A percentile compares a stretch with the other conserved stretches of the same genome.
phyloP scores from a whole-genome alignment of 2,888 invertebrate species.

The Halictus quadricinctus region DNA sequence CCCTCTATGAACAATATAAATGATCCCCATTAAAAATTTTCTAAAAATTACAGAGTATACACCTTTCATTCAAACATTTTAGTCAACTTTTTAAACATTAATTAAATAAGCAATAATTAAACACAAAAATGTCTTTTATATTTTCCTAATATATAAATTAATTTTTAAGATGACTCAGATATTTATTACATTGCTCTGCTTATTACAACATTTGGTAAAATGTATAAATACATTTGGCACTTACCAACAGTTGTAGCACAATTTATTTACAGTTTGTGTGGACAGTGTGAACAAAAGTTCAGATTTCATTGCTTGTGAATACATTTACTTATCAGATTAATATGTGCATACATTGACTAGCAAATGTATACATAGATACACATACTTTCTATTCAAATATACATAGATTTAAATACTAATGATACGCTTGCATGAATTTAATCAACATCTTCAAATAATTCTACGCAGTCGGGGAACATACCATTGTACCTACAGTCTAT shows the following conservation, averaged over 20 bases:
- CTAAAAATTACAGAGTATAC: background rate
- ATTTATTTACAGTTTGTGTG: background rate
- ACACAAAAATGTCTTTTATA: background rate
- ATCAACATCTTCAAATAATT: background rate
- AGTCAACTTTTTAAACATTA: background rate
- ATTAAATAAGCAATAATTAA: background rate
- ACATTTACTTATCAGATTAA: background rate
- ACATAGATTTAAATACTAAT: background rate
- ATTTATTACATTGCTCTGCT: background rate
- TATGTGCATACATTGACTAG: conserved; percentile 1
- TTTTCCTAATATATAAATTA: background rate
- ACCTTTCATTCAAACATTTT: too few relatives aligned
- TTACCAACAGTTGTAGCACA: background rate
- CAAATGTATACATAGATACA: background rate
- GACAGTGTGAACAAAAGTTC: background rate
- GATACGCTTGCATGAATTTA: background rate
- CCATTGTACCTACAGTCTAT: background rate
- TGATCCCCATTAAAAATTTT: background rate
- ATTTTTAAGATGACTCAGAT: background rate
- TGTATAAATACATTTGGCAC: background rate
- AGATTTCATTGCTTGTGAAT: background rate
- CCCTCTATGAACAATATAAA: background rate
- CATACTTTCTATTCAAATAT: background rate
- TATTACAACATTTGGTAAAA: background rate
- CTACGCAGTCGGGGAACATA: background rate